A percentile compares a stretch with the other conserved stretches of the same genome.
These are phyloP conservation scores for Agrilus planipennis DNA, from an alignment of 1,140 invertebrate species.

Conservation along the genomic window DNA sequence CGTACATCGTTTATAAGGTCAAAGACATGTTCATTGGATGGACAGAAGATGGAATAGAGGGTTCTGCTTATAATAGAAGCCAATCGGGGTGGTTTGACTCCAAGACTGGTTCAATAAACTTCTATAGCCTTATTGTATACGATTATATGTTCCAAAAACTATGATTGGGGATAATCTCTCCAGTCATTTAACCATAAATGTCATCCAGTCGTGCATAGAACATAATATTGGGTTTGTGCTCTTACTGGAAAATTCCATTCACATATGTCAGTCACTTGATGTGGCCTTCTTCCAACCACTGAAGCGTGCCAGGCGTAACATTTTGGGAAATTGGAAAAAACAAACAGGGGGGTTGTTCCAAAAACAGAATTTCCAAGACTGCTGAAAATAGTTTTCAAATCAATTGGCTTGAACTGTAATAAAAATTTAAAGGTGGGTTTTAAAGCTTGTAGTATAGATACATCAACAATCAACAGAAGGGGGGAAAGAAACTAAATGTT, in stretches of 20 bases:
- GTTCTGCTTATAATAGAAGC: conserved; percentile 1
- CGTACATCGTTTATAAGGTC: conserved; percentile 14
- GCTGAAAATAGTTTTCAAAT: neutral
- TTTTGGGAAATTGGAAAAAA: neutral
- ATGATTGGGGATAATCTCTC: conserved; percentile 1
- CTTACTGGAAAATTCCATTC: conserved; percentile 32
- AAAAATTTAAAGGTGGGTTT: conserved; percentile 3
- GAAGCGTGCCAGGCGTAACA: conserved; percentile 26
- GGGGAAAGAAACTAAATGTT: neutral
- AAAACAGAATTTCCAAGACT: conserved; percentile 4
- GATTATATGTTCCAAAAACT: neutral
- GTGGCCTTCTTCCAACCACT: conserved; percentile 29
- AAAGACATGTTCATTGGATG: neutral
- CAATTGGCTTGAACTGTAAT: neutral
- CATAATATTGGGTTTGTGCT: conserved; percentile 31
- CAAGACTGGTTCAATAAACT: neutral
- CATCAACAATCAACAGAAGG: neutral
- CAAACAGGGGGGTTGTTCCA: conserved; percentile 10
- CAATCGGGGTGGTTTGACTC: neutral
- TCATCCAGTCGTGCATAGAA: conserved; percentile 14
- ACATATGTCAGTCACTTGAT: conserved; percentile 35
- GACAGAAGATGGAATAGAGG: neutral
- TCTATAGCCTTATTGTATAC: neutral
- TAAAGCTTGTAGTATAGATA: neutral
- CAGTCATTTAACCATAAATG: neutral